Evolutionary conservation across 2,888 invertebrate species (phyloP).

Genomic region (Drosophila percnosoma): DNA sequence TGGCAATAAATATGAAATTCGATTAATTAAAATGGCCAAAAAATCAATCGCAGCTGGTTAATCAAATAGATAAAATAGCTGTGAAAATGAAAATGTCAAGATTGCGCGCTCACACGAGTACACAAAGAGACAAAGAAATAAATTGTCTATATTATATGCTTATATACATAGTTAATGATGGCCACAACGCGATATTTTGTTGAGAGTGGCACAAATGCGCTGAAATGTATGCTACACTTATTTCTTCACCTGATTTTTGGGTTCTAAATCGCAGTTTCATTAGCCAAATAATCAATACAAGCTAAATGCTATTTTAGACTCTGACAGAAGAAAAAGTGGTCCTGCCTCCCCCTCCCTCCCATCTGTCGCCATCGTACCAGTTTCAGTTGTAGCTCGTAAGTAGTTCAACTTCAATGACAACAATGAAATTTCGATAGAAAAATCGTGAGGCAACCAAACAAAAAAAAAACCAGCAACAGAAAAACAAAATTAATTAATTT

Average conservation of each 20-base stretch:
- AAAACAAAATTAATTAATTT: conserved; percentile 79
- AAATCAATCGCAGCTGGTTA: conserved; percentile 29
- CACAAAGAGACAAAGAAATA: conserved; percentile 23
- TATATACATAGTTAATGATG: not conserved
- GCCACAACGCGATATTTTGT: not conserved
- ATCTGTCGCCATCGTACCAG: not conserved
- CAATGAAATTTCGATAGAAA: conserved; percentile 70
- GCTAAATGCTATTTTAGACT: conserved; percentile 55
- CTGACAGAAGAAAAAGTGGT: conserved; percentile 7
- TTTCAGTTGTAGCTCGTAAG: conserved; percentile 32
- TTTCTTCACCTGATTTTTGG: conserved; percentile 22
- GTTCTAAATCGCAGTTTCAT: conserved; percentile 34
- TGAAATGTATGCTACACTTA: conserved; percentile 59
- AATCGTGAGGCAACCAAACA: conserved; percentile 16
- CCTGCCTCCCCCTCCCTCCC: not conserved
- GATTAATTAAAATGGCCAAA: conserved; percentile 58
- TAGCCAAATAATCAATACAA: conserved; percentile 65
- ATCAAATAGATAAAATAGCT: conserved; percentile 47
- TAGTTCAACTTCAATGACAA: conserved; percentile 69
- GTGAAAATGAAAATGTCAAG: conserved; percentile 53
- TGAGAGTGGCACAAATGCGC: conserved; percentile 12
- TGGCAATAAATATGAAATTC: conserved; percentile 66
- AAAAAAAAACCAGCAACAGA: conserved; percentile 37
- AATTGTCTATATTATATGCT: not conserved
- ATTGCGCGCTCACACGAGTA: conserved; percentile 12